Evolutionary conservation across 1,140 invertebrate species (phyloP).

Genomic region (Tetraneura akinire): DNA sequence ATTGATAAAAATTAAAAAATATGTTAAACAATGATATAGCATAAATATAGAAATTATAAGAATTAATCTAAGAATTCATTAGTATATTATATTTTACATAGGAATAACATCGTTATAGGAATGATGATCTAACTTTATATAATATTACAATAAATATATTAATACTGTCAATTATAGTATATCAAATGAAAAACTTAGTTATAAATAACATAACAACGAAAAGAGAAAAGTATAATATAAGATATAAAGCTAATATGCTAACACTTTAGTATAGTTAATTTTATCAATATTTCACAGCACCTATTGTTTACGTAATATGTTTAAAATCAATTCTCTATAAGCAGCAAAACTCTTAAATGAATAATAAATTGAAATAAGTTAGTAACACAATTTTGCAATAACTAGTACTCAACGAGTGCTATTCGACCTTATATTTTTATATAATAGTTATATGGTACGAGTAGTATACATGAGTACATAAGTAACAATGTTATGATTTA

Average conservation of each 20-base stretch:
- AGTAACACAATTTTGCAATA: no score
- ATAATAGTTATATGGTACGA: no score
- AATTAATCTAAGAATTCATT: conserved; percentile 3
- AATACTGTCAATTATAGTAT: conserved; percentile 24
- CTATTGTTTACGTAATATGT: not conserved
- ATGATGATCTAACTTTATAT: conserved; percentile 11
- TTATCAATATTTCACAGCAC: not conserved
- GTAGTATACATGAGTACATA: no score
- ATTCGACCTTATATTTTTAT: no score
- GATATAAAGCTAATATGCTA: not conserved
- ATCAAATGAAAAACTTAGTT: not conserved
- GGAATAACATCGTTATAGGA: conserved; percentile 30
- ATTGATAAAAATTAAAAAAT: not conserved
- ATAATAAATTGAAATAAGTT: no score
- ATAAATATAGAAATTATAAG: not conserved
- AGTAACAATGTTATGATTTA: no score
- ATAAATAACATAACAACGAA: not conserved
- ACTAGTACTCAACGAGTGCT: no score
- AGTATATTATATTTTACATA: not conserved
- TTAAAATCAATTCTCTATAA: not conserved
- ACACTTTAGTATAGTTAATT: not conserved
- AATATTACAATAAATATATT: conserved; percentile 5
- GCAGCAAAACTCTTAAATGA: no score
- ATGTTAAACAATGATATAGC: conserved; percentile 2
- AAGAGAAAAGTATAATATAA: not conserved